These are phyloP conservation scores for Elephantulus edwardii DNA, from an alignment of 2,113 vertebrate species.

Conservation along the genomic window DNA sequence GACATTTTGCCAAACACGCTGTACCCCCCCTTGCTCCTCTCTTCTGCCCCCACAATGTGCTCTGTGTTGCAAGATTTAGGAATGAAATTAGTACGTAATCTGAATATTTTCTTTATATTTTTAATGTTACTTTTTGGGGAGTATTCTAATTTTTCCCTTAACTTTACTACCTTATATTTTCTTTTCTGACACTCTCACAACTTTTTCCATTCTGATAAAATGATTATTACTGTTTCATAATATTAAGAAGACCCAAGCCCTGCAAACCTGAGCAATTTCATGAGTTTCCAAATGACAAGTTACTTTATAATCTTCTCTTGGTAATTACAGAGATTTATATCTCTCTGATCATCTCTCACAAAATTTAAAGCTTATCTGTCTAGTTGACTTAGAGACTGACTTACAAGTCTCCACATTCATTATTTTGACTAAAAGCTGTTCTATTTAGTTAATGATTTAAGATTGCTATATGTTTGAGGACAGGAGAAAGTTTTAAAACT, in stretches of 20 bases:
- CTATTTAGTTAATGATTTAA: constrained; percentile 79
- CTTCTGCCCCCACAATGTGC: background rate
- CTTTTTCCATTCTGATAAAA: constrained; percentile 69
- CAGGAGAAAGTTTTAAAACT: constrained; percentile 59
- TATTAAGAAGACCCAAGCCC: constrained; percentile 7
- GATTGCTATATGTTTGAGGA: constrained; percentile 75
- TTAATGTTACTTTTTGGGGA: background rate
- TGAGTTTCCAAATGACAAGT: constrained; percentile 56
- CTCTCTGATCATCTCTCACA: constrained; percentile 54
- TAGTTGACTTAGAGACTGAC: constrained; percentile 70
- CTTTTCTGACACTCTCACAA: constrained; percentile 33
- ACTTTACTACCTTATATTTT: constrained; percentile 9
- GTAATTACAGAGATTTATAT: constrained; percentile 80
- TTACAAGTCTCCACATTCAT: constrained; percentile 72
- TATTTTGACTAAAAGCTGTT: constrained; percentile 78
- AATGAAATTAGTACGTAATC: background rate
- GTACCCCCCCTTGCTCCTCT: no score
- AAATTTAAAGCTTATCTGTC: constrained; percentile 73
- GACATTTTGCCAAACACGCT: no score
- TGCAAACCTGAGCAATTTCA: background rate
- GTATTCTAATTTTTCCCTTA: constrained; percentile 1
- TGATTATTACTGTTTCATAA: constrained; percentile 37
- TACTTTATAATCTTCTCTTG: constrained; percentile 55
- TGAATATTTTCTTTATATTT: background rate
- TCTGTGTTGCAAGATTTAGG: background rate